Conservation (phyloP, 1,140 invertebrate species). For the Centruroides sculpturatus region DNA sequence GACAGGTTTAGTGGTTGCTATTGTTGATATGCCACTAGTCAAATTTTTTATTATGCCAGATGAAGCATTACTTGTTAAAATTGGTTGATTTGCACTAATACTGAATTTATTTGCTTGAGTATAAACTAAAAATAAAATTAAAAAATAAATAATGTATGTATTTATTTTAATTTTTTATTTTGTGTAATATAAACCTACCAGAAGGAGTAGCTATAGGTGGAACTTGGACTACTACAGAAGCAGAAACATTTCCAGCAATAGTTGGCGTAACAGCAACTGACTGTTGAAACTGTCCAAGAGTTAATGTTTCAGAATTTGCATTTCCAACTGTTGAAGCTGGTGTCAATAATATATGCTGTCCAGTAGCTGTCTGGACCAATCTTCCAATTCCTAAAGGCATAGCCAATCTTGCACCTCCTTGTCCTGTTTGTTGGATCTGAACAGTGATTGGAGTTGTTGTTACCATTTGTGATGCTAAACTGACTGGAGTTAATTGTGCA, state of each 20-base stretch:
- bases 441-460: slow-evolving; percentile 22
- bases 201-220: background rate
- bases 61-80: no score
- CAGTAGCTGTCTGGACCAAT: slow-evolving; percentile 51
- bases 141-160: no score
- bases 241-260: no score
- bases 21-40: no score
- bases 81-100: no score
- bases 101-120: no score
- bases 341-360: slow-evolving; percentile 42
- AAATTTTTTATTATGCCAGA: no score
- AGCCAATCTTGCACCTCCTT: slow-evolving; percentile 18
- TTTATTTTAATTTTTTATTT: no score
- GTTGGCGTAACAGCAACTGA: no score
- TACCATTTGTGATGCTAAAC: slow-evolving; percentile 9
- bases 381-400: slow-evolving; percentile 27
- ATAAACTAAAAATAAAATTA: no score
- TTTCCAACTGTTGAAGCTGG: slow-evolving; percentile 9
- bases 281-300: no score
- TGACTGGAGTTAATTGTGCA: background rate
- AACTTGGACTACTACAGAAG: no score
- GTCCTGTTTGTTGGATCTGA: slow-evolving; percentile 29
- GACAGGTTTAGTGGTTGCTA: slow-evolving; percentile 20
- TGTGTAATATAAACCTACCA: background rate
- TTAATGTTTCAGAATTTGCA: background rate